Evolutionary conservation across 2,797 vertebrate species (phyloP).

Genomic region (Alectoris magna): DNA sequence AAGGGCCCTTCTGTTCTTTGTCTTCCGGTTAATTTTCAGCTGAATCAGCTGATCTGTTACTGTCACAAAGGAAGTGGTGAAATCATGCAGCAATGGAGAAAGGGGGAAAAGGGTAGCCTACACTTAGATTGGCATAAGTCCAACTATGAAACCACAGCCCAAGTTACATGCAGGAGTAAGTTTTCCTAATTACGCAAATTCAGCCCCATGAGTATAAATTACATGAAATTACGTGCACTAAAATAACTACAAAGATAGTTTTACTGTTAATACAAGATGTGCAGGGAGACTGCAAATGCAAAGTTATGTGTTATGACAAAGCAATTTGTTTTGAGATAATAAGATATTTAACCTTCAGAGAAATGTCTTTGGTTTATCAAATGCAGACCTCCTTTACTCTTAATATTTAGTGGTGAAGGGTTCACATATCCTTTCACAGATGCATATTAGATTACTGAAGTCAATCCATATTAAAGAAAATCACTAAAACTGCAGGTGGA

Average conservation of each 20-base stretch:
- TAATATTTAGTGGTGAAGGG: background rate
- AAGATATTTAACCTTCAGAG: background rate
- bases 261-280: background rate
- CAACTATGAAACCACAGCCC: background rate
- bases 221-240: background rate
- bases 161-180: background rate
- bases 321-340: background rate
- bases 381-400: background rate
- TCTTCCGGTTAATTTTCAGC: conserved; percentile 40
- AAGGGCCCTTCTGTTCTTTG: conserved; percentile 57
- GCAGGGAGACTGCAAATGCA: background rate
- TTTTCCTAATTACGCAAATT: background rate
- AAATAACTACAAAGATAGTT: background rate
- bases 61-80: conserved; percentile 42
- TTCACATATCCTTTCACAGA: background rate
- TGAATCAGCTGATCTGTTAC: conserved; percentile 47
- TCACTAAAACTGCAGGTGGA: background rate
- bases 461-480: background rate
- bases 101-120: background rate
- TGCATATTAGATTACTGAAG: background rate
- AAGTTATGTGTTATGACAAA: background rate
- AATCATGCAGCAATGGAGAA: background rate
- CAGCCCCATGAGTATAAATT: background rate
- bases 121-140: background rate
- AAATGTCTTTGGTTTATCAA: background rate